Evolutionary conservation across 2,888 invertebrate genomes (phyloP).

Genomic region (Eupithecia insigniata): DNA sequence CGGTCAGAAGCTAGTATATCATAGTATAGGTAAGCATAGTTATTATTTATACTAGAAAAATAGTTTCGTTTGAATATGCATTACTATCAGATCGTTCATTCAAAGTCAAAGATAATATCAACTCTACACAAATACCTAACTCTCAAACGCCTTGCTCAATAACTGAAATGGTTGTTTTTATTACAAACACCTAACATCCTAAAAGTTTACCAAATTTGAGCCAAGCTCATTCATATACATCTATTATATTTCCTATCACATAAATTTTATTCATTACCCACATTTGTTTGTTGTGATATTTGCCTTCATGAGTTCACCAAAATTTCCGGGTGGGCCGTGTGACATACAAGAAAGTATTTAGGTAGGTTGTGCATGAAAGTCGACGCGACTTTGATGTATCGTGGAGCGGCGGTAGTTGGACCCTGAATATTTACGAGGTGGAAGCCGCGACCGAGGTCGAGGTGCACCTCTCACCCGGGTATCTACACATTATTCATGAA

Average conservation of each 20-base stretch:
- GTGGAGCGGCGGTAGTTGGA: slow-evolving; percentile 64
- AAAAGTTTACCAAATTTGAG: slow-evolving; percentile 22
- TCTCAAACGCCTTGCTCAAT: slow-evolving; percentile 26
- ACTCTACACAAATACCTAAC: slow-evolving; percentile 36
- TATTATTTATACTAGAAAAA: background rate
- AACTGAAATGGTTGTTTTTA: slow-evolving; percentile 30
- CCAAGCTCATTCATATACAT: slow-evolving; percentile 27
- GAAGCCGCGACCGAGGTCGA: slow-evolving; percentile 50
- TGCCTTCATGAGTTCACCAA: slow-evolving; percentile 8
- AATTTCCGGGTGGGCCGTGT: slow-evolving; percentile 44
- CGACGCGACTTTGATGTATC: slow-evolving; percentile 74
- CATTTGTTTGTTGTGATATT: slow-evolving; percentile 27
- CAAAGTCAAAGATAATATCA: slow-evolving; percentile 46
- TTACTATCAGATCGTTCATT: slow-evolving; percentile 23
- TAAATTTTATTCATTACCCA: slow-evolving; percentile 46
- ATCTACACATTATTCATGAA: slow-evolving; percentile 70
- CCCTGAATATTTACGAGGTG: slow-evolving; percentile 77
- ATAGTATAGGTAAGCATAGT: background rate
- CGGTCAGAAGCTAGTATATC: no score
- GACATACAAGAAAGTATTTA: slow-evolving; percentile 56
- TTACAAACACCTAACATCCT: slow-evolving; percentile 25
- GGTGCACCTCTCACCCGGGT: slow-evolving; percentile 49
- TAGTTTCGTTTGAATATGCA: slow-evolving; percentile 10
- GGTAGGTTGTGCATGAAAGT: slow-evolving; percentile 59
- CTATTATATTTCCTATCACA: slow-evolving; percentile 53